Evolutionary conservation across 2,113 vertebrate species (phyloP), one percentile per base, ranked within the genome.

Genomic region (Crotalus helleri): DNA sequence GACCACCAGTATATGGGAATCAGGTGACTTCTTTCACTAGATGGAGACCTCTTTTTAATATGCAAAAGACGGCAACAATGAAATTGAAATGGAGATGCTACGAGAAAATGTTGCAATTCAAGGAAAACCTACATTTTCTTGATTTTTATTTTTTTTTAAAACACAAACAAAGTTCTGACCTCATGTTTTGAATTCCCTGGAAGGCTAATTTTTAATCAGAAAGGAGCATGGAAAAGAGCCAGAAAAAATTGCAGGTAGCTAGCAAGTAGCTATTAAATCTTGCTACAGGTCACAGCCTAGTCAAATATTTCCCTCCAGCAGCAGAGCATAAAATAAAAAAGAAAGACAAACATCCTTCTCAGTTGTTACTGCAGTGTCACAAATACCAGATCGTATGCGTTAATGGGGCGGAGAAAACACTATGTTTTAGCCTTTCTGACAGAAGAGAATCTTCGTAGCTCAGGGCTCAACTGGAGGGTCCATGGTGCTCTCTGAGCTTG

Each of bases 151-250:
- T 96, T 95, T 97, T 93, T 58, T 57, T 57, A 58, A 93, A 96
- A 97, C 96, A n/a, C 96, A 96, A 96, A 95, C 44, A 54, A 93
- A 93, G 95, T 93, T 96, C 61, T 97, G 97, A 98, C 94, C 93
- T 98, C 97, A 97, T 95, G 91, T 94, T 92, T 1, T 95, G 96
- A 95, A 95, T 95, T 96, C 95, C 92, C 24, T 95, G 95, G 69
- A 92, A 97, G 95, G 95, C 94, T 93, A 90, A 93, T 11, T 0
- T 95, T 96, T 96, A 96, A 96, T 95, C 95, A 94, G 94, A 94
- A 87, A 94, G 95, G 95, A 95, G 93, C 95, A 95, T 95, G 97
- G 97, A 96, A 93, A 51, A 57, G 0, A 44, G 92, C 95, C 97
- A 96, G 94, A 0, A 74, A 94, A 91, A 93, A 61, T 12, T 93